phyloP scores from a whole-genome alignment of 30 jellyfish, hydroid and myxozoan genomes.

The Rhopilema esculentum region DNA sequence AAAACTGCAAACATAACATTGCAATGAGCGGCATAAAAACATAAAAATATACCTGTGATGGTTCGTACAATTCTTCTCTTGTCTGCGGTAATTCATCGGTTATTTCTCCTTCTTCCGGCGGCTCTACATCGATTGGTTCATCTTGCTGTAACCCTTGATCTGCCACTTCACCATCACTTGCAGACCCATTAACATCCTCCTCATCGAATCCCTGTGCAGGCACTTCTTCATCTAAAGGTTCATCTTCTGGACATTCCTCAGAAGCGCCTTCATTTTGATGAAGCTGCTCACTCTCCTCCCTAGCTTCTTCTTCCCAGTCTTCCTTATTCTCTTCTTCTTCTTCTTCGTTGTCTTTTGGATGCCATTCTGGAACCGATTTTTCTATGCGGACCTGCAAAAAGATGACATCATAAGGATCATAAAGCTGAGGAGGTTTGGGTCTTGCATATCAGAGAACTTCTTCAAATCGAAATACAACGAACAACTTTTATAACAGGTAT shows the following conservation, averaged over 20 bases:
- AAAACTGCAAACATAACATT: too few species aligned
- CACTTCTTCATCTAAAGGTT: conserved; percentile 43
- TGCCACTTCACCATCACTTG: conserved; percentile 18
- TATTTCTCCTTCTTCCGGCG: conserved; percentile 25
- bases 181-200: conserved; percentile 33
- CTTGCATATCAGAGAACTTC: too few species aligned
- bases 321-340: conserved; percentile 19
- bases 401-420: neutral
- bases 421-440: neutral
- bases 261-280: conserved; percentile 23
- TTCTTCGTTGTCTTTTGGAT: conserved; percentile 11
- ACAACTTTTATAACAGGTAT: too few species aligned
- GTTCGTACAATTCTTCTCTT: conserved; percentile 59
- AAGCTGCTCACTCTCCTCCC: conserved; percentile 12
- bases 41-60: conserved; percentile 48
- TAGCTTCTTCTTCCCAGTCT: conserved; percentile 42
- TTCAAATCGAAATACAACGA: too few species aligned
- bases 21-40: neutral
- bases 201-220: conserved; percentile 37
- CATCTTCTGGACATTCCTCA: conserved; percentile 56
- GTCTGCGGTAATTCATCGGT: conserved; percentile 15
- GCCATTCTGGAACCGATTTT: conserved; percentile 41
- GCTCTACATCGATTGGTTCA: conserved; percentile 1
- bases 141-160: conserved; percentile 23
- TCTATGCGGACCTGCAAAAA: conserved; percentile 54